Conservation (phyloP, 2,888 invertebrate genomes). For the Chymomyza amoena region DNA sequence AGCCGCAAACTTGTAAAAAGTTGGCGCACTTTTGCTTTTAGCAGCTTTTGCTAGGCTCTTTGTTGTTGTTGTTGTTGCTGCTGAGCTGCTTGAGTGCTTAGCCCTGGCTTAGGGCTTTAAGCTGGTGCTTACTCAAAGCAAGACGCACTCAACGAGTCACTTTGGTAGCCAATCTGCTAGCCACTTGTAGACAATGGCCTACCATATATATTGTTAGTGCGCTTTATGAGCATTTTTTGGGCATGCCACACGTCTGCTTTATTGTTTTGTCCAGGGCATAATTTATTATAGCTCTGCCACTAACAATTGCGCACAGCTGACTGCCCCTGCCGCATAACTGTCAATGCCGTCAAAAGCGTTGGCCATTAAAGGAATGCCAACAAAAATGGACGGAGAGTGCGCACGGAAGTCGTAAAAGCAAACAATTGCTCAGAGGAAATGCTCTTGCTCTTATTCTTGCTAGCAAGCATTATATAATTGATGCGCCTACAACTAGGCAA, state of each 20-base stretch:
- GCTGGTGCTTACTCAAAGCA: slow-evolving; percentile 4
- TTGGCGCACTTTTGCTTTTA: background rate
- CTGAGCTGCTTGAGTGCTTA: background rate
- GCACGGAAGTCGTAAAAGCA: slow-evolving; percentile 52
- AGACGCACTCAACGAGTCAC: background rate
- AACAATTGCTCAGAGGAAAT: slow-evolving; percentile 45
- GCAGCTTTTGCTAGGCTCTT: background rate
- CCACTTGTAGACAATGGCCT: background rate
- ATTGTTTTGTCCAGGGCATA: slow-evolving; percentile 48
- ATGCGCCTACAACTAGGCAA: slow-evolving; percentile 41
- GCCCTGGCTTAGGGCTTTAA: slow-evolving; percentile 26
- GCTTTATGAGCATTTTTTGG: slow-evolving; percentile 16
- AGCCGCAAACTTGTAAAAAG: slow-evolving; percentile 20
- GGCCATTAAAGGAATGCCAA: slow-evolving; percentile 12
- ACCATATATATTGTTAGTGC: background rate
- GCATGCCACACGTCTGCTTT: slow-evolving; percentile 25
- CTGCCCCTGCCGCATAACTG: slow-evolving; percentile 6
- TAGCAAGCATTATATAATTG: slow-evolving; percentile 49
- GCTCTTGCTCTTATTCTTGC: background rate
- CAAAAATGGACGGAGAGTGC: background rate
- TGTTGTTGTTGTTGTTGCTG: background rate
- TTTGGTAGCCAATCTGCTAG: background rate
- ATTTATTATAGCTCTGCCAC: slow-evolving; percentile 39
- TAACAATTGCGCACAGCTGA: slow-evolving; percentile 22
- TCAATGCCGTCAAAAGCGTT: background rate